These are phyloP conservation scores for Dicranocentrus wangi DNA, from an alignment of 2,888 invertebrate species.

Conservation along the genomic window DNA sequence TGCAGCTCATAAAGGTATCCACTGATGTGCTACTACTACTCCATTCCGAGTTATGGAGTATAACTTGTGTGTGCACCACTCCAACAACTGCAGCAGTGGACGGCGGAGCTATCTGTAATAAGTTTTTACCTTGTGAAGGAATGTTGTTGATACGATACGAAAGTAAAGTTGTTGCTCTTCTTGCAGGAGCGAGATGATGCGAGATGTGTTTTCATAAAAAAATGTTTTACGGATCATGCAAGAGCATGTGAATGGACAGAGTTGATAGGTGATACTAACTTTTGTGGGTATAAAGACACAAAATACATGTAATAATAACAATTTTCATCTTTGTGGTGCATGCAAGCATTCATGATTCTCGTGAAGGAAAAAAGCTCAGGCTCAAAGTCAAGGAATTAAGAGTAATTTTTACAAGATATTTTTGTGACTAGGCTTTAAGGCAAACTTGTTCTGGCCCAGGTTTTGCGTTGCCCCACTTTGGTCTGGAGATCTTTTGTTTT, in stretches of 20 bases:
- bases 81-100: too few species aligned
- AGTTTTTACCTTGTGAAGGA: constrained; percentile 29
- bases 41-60: too few species aligned
- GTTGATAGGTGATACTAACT: constrained; percentile 24
- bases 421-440: constrained; percentile 37
- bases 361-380: not conserved
- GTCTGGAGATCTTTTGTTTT: too few species aligned
- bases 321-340: not conserved
- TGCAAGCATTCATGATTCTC: not conserved
- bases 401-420: constrained; percentile 11
- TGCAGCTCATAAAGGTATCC: not conserved
- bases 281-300: not conserved
- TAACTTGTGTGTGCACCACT: too few species aligned
- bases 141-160: constrained; percentile 23
- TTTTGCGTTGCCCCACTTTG: constrained; percentile 43
- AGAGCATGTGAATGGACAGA: not conserved
- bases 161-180: not conserved
- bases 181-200: not conserved
- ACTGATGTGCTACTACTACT: constrained; percentile 21
- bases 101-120: too few species aligned
- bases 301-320: not conserved
- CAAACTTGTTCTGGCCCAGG: constrained; percentile 15
- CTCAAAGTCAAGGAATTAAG: too few species aligned
- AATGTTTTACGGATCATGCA: not conserved
- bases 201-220: too few species aligned